Evolutionary conservation across 2,888 invertebrate genomes (phyloP), one percentile per base, ranked within the genome.

Genomic region (Cheilosia urbana): DNA sequence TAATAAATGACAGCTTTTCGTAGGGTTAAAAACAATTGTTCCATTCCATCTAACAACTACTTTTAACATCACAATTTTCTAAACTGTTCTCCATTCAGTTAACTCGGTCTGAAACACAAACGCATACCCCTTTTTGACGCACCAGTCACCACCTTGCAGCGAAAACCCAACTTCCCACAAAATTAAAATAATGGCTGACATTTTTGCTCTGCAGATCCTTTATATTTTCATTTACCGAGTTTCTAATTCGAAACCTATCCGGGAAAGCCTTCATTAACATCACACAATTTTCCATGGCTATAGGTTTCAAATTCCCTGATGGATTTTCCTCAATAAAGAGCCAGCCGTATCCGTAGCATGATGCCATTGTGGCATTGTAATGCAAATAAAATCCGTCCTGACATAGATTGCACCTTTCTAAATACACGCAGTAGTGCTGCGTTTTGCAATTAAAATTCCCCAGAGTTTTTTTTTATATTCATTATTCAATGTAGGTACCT

Each of bases 321-420:
- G 51, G 51, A 45, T 79, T 65, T 65, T 53, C 34, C 24, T n/a
- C 15, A 58, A 66, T 51, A 66, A 66, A 62, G 51, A 37, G 5
- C 11, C 57, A 15, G 9, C 47, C 49, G 60, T 76, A 85, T 85
- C 76, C 72, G 72, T 76, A 24, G 72, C 66, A 62, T 49, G 75
- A 75, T 71, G 75, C 55, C 71, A 62, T 80, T 27, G 4, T 57
- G 49, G 57, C 68, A 72, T 85, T 85, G 76, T 85, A 51, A 81
- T 85, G 77, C 77, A 85, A 81, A 85, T 85, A 58, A 11, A 55
- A 17, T 51, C 42, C 15, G n/a, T 37, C 45, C 40, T 42, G 27
- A 57, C 13, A 19, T 21, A 40, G 60, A 81, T 72, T 85, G 76
- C 85, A 85, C 81, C 85, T 85, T 81, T 85, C 51, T 9, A 57